Conservation (phyloP, 2,113 vertebrate genomes). For the Phylloscopus whistleri region DNA sequence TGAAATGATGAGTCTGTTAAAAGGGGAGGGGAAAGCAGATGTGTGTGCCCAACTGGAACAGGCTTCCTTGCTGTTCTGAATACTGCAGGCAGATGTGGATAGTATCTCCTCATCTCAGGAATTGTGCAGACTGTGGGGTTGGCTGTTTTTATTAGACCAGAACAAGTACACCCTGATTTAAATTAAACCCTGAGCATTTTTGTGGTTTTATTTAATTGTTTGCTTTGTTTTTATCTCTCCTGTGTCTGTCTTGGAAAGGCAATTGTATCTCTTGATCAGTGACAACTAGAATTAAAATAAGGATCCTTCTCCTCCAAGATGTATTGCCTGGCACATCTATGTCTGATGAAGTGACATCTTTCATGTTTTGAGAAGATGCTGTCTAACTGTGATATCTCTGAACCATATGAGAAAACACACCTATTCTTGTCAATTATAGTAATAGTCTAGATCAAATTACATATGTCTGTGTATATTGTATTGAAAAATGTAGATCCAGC, state of each 20-base stretch:
- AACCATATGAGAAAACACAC: not conserved
- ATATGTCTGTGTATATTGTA: not conserved
- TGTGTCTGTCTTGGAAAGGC: not conserved
- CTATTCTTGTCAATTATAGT: not conserved
- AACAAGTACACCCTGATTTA: not conserved
- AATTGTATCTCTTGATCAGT: not conserved
- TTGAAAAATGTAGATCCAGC: not conserved
- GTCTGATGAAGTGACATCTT: slow-evolving; percentile 15
- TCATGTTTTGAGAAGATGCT: not conserved
- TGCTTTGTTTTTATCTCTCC: not conserved
- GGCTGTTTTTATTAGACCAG: not conserved
- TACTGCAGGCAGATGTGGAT: not conserved
- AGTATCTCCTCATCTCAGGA: not conserved
- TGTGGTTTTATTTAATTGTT: not conserved
- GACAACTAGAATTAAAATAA: not conserved
- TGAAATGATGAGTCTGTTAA: not conserved
- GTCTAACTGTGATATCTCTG: not conserved
- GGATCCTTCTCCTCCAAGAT: slow-evolving; percentile 9
- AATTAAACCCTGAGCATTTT: not conserved
- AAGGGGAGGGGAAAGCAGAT: not conserved
- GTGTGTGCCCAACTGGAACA: not conserved
- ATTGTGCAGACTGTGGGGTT: not conserved
- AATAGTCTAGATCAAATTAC: not conserved
- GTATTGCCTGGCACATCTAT: slow-evolving; percentile 5
- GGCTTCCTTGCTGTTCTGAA: not conserved